phyloP scores from a whole-genome alignment of 2,888 invertebrate species.

The Eupithecia subfuscata region DNA sequence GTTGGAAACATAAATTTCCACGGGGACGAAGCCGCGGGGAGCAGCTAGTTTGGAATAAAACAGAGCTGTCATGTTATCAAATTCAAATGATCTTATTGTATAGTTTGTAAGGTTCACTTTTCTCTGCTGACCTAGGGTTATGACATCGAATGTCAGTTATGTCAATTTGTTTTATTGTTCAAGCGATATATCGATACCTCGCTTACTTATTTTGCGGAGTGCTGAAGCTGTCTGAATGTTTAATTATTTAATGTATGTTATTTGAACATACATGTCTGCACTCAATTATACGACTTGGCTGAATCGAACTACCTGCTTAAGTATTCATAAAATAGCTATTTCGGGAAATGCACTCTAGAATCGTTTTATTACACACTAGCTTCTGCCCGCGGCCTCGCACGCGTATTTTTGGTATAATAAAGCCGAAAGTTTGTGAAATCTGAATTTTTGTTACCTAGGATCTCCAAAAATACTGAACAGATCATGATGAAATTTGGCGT shows the following conservation, averaged over 20 bases:
- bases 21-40: no score
- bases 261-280: neutral
- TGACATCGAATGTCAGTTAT: neutral
- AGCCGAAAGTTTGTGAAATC: no score
- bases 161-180: neutral
- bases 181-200: neutral
- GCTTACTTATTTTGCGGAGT: neutral
- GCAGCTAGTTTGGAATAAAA: no score
- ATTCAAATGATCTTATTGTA: neutral
- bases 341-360: constrained; percentile 8
- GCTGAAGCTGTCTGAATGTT: neutral
- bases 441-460: no score
- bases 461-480: no score
- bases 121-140: neutral
- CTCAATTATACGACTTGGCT: constrained; percentile 7
- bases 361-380: constrained; percentile 10
- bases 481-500: no score
- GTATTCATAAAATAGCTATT: constrained; percentile 25
- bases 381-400: no score
- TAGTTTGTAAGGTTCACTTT: neutral
- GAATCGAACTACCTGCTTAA: constrained; percentile 10
- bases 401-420: no score
- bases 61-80: neutral
- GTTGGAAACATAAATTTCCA: no score
- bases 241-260: no score